Percentiles rank a stretch among this genome's conserved stretches.
Evolutionary conservation across 2,888 invertebrate genomes (phyloP).

Genomic region (Furcula furcula): DNA sequence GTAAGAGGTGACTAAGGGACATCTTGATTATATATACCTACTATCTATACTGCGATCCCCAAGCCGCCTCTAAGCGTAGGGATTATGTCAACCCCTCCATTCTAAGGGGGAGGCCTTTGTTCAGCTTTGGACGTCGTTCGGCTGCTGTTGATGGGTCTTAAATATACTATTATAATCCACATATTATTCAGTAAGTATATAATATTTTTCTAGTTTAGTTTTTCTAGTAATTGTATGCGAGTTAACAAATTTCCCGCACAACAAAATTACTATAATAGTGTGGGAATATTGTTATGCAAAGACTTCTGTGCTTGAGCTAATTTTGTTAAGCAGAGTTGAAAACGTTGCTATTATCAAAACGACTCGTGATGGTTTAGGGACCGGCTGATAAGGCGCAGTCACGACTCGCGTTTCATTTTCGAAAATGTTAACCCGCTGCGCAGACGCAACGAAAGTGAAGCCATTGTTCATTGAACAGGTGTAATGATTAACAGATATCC

Average conservation of each 20-base stretch:
- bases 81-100: too few relatives aligned
- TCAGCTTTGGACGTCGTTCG: too few relatives aligned
- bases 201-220: too few relatives aligned
- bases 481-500: conserved; percentile 43
- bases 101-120: too few relatives aligned
- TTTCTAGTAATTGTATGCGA: too few relatives aligned
- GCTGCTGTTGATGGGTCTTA: too few relatives aligned
- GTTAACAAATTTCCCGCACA: not conserved
- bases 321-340: conserved; percentile 29
- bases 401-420: conserved; percentile 65
- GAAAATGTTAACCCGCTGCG: conserved; percentile 66
- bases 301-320: conserved; percentile 23
- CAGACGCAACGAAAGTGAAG: conserved; percentile 64
- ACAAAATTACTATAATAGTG: conserved; percentile 8
- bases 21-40: too few relatives aligned
- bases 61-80: too few relatives aligned
- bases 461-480: conserved; percentile 68
- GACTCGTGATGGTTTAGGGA: conserved; percentile 65
- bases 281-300: conserved; percentile 27
- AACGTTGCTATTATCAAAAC: conserved; percentile 24
- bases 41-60: too few relatives aligned
- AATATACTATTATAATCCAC: too few relatives aligned
- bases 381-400: conserved; percentile 53
- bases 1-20: too few relatives aligned
- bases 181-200: too few relatives aligned